Evolutionary conservation across 2,888 invertebrate genomes (phyloP).

Genomic region (Mechanitis messenoides): DNA sequence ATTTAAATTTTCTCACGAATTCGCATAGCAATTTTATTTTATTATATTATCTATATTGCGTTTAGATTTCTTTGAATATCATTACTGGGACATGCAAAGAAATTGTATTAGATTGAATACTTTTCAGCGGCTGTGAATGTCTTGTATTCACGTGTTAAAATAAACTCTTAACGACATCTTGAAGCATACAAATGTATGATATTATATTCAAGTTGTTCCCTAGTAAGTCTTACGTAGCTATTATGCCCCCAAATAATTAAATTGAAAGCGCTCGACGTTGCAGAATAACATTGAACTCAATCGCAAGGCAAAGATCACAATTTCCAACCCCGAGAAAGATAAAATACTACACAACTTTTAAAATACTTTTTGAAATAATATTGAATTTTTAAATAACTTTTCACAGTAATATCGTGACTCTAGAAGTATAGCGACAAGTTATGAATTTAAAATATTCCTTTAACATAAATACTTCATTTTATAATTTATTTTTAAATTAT

Average conservation of each 20-base stretch:
- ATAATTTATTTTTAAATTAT: background rate
- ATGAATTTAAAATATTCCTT: constrained; percentile 5
- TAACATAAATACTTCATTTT: constrained; percentile 4
- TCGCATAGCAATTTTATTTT: constrained; percentile 76
- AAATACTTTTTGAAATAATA: constrained; percentile 13
- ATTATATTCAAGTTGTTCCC: constrained; percentile 16
- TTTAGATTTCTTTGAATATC: constrained; percentile 65
- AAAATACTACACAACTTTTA: constrained; percentile 17
- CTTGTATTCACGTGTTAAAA: background rate
- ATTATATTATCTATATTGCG: constrained; percentile 75
- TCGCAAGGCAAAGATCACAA: constrained; percentile 70
- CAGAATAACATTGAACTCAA: constrained; percentile 71
- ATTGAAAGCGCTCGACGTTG: constrained; percentile 69
- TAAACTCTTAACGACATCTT: background rate
- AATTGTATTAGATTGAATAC: constrained; percentile 36
- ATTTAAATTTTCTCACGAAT: constrained; percentile 78
- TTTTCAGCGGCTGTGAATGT: constrained; percentile 27
- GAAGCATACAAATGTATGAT: constrained; percentile 4
- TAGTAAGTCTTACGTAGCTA: constrained; percentile 42
- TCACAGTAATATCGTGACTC: constrained; percentile 3
- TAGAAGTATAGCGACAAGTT: constrained; percentile 2
- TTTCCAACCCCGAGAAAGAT: constrained; percentile 41
- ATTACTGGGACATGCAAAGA: constrained; percentile 40
- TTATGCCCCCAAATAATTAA: constrained; percentile 68
- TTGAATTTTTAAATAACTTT: constrained; percentile 6